These are phyloP conservation scores for Tetragonula clypearis DNA, from an alignment of 1,140 invertebrate genomes.

Conservation along the genomic window DNA sequence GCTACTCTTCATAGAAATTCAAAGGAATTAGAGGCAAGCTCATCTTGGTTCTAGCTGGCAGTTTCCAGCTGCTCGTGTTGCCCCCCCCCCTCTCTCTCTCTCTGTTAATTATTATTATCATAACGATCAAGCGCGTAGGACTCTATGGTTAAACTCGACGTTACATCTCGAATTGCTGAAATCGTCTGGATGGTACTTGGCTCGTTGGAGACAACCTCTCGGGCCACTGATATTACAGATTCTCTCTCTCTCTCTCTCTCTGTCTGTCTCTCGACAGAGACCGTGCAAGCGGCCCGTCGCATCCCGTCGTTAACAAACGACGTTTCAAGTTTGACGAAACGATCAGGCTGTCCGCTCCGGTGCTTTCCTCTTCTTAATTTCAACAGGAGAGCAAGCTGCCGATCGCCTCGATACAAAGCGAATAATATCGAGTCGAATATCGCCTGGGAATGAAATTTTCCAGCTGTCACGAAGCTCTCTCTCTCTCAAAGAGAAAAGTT, in stretches of 20 bases:
- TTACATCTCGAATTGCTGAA: constrained; percentile 57
- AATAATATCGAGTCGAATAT: neutral
- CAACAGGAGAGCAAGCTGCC: too few species aligned
- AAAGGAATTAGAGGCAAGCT: constrained; percentile 26
- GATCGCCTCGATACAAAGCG: neutral
- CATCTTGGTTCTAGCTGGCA: neutral
- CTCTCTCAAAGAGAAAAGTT: neutral
- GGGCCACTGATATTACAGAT: too few species aligned
- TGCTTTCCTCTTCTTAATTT: too few species aligned
- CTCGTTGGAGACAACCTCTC: constrained; percentile 30
- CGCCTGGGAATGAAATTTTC: neutral
- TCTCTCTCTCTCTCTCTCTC: too few species aligned
- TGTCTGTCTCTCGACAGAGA: too few species aligned
- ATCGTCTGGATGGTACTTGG: constrained; percentile 52
- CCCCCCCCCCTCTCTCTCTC: neutral
- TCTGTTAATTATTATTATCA: constrained; percentile 64
- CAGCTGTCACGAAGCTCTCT: neutral
- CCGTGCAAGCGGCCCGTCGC: neutral
- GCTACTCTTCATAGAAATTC: constrained; percentile 12
- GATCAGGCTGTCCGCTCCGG: neutral
- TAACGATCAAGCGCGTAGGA: constrained; percentile 23
- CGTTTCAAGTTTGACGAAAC: neutral
- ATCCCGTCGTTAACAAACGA: neutral
- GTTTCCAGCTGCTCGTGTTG: neutral
- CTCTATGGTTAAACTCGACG: constrained; percentile 55